phyloP scores from a whole-genome alignment of 2,113 vertebrate genomes.

The Oceanodroma tethys region DNA sequence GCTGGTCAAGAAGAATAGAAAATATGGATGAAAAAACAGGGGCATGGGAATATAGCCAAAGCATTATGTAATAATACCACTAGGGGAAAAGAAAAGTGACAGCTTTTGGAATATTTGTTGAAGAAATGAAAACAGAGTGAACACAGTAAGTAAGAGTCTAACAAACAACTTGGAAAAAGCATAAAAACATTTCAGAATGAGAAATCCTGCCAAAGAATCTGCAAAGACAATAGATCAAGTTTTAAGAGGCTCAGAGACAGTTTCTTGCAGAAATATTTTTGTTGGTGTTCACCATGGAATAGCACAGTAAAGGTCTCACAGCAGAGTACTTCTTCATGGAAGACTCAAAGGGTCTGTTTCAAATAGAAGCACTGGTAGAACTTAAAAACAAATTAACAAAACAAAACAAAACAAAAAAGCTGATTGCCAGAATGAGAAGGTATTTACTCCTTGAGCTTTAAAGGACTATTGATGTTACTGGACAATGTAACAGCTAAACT shows the following conservation, averaged over 20 bases:
- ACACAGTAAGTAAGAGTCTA: neutral
- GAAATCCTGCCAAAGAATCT: neutral
- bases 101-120: neutral
- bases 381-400: neutral
- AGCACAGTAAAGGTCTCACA: neutral
- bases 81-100: neutral
- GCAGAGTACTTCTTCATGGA: neutral
- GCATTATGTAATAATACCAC: neutral
- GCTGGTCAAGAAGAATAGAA: neutral
- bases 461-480: neutral
- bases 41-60: neutral
- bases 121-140: neutral
- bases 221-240: neutral
- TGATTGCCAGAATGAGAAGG: neutral
- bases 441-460: neutral
- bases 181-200: neutral
- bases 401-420: neutral
- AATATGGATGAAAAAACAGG: neutral
- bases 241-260: neutral
- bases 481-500: neutral
- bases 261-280: neutral
- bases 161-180: neutral
- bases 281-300: neutral
- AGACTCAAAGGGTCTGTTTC: neutral
- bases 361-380: neutral